Evolutionary conservation across 2,797 vertebrate species (phyloP).

Genomic region (Acrossocheilus fasciatus): DNA sequence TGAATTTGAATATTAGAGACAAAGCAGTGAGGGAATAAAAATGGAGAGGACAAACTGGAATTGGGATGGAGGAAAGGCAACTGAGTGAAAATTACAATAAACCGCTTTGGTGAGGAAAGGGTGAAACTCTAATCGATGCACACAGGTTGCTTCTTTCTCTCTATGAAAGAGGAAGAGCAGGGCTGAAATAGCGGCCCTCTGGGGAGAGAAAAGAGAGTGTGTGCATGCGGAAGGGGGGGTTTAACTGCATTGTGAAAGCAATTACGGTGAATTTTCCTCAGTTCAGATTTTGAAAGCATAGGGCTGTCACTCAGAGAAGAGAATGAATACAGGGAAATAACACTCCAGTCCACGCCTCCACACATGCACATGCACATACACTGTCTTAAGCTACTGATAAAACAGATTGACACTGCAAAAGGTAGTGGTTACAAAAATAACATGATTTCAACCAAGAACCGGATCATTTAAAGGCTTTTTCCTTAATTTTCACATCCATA

Average conservation of each 20-base stretch:
- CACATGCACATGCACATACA: conserved; percentile 28
- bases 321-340: conserved; percentile 77
- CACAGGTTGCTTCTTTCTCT: conserved; percentile 47
- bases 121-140: conserved; percentile 49
- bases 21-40: conserved; percentile 4
- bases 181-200: conserved; percentile 50
- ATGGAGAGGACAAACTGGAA: background rate
- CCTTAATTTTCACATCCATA: background rate
- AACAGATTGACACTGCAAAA: background rate
- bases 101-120: conserved; percentile 10
- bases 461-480: conserved; percentile 8
- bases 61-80: background rate
- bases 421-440: conserved; percentile 16
- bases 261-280: conserved; percentile 84
- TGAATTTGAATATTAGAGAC: conserved; percentile 44
- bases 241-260: conserved; percentile 82
- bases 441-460: conserved; percentile 9
- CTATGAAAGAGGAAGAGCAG: conserved; percentile 69
- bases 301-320: conserved; percentile 77
- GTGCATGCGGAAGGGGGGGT: conserved; percentile 33
- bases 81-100: conserved; percentile 27
- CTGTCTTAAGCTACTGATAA: conserved; percentile 19
- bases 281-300: conserved; percentile 81
- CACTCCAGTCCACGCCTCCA: conserved; percentile 68
- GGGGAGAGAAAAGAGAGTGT: conserved; percentile 47